Evolutionary conservation across 2,888 invertebrate genomes (phyloP).

Genomic region (Morpho helenor): DNA sequence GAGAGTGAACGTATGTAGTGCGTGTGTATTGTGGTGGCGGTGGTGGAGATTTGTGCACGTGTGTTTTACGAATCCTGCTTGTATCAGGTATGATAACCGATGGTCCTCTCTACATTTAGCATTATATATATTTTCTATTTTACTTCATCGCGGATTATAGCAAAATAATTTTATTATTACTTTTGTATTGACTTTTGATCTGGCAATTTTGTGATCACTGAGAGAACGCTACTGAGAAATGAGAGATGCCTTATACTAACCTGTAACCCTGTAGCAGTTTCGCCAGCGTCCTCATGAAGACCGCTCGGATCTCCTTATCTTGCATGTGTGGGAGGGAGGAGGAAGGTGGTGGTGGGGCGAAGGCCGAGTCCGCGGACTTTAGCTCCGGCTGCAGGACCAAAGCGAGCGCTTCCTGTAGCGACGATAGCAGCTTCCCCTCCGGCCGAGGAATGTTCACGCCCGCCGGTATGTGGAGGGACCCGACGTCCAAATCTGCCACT

Average conservation of each 20-base stretch:
- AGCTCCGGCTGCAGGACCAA: slow-evolving; percentile 95
- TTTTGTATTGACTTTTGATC: too few species aligned
- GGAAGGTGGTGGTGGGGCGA: slow-evolving; percentile 86
- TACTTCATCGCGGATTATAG: too few species aligned
- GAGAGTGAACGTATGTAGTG: too few species aligned
- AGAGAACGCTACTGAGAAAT: too few species aligned
- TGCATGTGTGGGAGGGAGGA: slow-evolving; percentile 86
- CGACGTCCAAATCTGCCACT: slow-evolving; percentile 97
- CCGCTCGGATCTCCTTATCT: slow-evolving; percentile 97
- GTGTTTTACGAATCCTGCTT: too few species aligned
- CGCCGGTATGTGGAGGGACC: slow-evolving; percentile 95
- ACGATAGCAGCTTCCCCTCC: slow-evolving; percentile 89
- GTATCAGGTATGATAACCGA: too few species aligned
- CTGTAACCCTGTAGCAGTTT: slow-evolving; percentile 94
- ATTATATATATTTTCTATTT: too few species aligned
- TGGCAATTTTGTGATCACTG: too few species aligned
- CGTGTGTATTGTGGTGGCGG: too few species aligned
- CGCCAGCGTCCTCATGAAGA: slow-evolving; percentile 96
- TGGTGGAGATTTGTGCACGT: too few species aligned
- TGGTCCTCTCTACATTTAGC: too few species aligned
- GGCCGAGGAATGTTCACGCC: slow-evolving; percentile 90
- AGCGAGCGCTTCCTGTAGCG: slow-evolving; percentile 88
- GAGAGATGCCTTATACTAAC: slow-evolving; percentile 30
- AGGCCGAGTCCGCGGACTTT: slow-evolving; percentile 92
- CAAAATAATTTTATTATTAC: too few species aligned